Conservation (phyloP, 1,140 invertebrate genomes). For the Zaprionus africanus region DNA sequence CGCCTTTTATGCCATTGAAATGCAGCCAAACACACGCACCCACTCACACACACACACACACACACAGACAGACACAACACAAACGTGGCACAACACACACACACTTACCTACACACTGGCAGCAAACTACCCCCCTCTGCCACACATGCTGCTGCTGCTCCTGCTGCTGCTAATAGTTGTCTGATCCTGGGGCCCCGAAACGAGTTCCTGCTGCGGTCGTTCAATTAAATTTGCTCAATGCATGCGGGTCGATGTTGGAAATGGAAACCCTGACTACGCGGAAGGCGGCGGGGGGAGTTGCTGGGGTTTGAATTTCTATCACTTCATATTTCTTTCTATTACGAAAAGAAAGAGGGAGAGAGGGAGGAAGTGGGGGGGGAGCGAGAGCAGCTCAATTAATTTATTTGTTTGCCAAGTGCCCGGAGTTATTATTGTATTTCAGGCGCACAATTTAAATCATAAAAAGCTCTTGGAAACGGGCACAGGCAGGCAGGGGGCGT, state of each 20-base stretch:
- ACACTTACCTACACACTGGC: conserved; percentile 2
- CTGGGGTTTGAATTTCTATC: conserved; percentile 60
- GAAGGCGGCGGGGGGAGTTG: background rate
- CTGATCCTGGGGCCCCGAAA: conserved; percentile 42
- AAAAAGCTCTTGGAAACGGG: conserved; percentile 22
- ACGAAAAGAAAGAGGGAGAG: background rate
- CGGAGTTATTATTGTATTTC: conserved; percentile 69
- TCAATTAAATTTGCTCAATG: conserved; percentile 79
- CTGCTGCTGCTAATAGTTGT: conserved; percentile 55
- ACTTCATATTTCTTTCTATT: conserved; percentile 71
- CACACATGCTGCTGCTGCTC: conserved; percentile 11
- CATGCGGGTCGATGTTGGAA: conserved; percentile 58
- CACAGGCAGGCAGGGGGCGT: background rate
- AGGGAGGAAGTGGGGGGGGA: background rate
- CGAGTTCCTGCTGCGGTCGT: conserved; percentile 59
- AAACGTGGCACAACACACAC: background rate
- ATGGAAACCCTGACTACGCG: background rate
- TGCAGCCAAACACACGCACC: conserved; percentile 46
- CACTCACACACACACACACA: conserved; percentile 2
- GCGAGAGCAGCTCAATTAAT: conserved; percentile 66
- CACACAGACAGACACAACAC: background rate
- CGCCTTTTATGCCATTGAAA: conserved; percentile 69
- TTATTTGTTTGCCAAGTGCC: conserved; percentile 71
- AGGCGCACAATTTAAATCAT: conserved; percentile 76
- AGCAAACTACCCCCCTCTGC: background rate